phyloP scores from a whole-genome alignment of 37 sponge, comb jelly and placozoan species.

The Chondrosia reniformis region DNA sequence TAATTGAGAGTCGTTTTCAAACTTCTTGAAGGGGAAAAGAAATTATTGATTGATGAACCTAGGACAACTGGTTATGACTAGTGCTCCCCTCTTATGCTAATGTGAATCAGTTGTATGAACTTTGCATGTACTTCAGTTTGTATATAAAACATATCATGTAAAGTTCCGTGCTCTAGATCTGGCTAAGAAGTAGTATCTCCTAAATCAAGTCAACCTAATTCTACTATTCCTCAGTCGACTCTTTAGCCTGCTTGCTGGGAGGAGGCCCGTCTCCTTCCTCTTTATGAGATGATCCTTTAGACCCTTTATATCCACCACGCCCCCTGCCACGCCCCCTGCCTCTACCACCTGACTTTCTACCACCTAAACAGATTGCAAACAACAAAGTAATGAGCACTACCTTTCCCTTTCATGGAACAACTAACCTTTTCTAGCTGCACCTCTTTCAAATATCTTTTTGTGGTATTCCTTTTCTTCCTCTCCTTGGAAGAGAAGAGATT shows the following conservation, averaged over 20 bases:
- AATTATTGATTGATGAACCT: too few species aligned
- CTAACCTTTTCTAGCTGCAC: constrained; percentile 11
- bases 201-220: too few species aligned
- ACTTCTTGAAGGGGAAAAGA: too few species aligned
- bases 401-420: background rate
- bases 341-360: background rate
- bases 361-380: background rate
- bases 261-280: constrained; percentile 8
- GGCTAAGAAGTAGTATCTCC: too few species aligned
- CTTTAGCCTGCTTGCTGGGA: constrained; percentile 9
- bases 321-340: constrained; percentile 12
- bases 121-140: too few species aligned
- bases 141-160: too few species aligned
- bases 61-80: background rate
- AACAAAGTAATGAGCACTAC: background rate
- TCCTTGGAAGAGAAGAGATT: constrained; percentile 2
- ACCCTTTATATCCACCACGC: background rate
- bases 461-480: constrained; percentile 54
- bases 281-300: background rate
- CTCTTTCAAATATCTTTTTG: constrained; percentile 23
- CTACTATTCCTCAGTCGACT: too few species aligned
- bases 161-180: too few species aligned
- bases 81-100: background rate
- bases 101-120: too few species aligned
- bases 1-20: too few species aligned